These are phyloP conservation scores for Drosophila prosaltans DNA, from an alignment of 1,140 invertebrate genomes.

Conservation along the genomic window DNA sequence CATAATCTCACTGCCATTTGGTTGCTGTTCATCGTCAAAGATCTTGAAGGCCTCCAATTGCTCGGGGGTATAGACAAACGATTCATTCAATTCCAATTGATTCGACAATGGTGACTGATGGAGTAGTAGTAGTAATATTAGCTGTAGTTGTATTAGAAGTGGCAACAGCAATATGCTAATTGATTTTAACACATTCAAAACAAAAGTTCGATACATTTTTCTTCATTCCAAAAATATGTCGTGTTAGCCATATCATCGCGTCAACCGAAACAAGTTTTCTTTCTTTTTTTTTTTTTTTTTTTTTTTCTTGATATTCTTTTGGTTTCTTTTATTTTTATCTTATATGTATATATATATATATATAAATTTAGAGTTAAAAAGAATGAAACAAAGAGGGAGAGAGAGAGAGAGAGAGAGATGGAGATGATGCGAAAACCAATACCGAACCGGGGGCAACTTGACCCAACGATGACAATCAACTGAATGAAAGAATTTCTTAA, in stretches of 20 bases:
- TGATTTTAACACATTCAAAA: constrained; percentile 74
- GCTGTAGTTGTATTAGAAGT: background rate
- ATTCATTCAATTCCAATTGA: constrained; percentile 46
- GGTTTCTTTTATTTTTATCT: background rate
- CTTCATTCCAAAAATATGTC: constrained; percentile 52
- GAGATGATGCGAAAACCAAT: constrained; percentile 12
- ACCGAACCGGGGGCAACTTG: constrained; percentile 47
- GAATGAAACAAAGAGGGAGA: background rate
- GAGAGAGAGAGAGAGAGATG: constrained; percentile 22
- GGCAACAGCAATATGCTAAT: constrained; percentile 65
- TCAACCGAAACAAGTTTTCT: constrained; percentile 67
- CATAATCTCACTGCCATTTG: constrained; percentile 28
- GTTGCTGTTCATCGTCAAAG: constrained; percentile 57
- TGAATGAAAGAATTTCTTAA: constrained; percentile 70
- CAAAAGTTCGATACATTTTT: constrained; percentile 69
- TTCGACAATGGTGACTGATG: constrained; percentile 26
- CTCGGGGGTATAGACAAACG: constrained; percentile 49
- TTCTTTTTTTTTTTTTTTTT: constrained; percentile 9
- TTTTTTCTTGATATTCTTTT: constrained; percentile 1
- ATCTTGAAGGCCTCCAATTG: constrained; percentile 61
- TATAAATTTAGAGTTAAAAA: too few species aligned
- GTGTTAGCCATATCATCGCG: constrained; percentile 54
- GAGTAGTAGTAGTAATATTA: constrained; percentile 10
- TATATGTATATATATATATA: background rate
- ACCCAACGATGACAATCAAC: constrained; percentile 57